Percentiles rank a stretch among this genome's conserved stretches.
phyloP scores from a whole-genome alignment of 2,113 vertebrate genomes.

The Sapajus apella region DNA sequence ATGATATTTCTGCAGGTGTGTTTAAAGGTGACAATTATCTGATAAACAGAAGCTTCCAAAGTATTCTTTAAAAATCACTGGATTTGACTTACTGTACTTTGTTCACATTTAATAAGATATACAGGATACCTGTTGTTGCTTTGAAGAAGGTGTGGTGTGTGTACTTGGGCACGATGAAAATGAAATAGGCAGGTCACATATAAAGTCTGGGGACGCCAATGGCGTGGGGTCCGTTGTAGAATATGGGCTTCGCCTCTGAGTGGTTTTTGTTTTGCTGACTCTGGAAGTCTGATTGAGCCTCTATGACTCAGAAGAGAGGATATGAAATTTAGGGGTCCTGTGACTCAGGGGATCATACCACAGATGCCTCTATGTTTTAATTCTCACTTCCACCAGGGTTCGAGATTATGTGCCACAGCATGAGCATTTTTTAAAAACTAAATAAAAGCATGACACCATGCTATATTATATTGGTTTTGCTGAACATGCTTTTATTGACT shows the following conservation, averaged over 20 bases:
- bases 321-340: neutral
- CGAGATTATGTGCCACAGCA: neutral
- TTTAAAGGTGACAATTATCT: slow-evolving; percentile 27
- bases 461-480: slow-evolving; percentile 7
- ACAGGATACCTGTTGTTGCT: neutral
- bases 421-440: neutral
- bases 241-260: neutral
- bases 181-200: neutral
- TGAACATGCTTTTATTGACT: slow-evolving; percentile 44
- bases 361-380: neutral
- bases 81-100: neutral
- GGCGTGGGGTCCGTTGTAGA: neutral
- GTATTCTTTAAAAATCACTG: neutral
- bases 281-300: fast-evolving
- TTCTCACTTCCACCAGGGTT: neutral
- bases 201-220: neutral
- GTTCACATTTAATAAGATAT: neutral
- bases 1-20: neutral
- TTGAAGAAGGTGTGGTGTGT: neutral
- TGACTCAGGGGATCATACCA: neutral
- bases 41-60: slow-evolving; percentile 6
- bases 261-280: neutral
- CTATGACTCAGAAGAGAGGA: neutral
- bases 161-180: neutral
- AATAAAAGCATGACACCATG: neutral